Percentiles rank a stretch among this genome's conserved stretches.
phyloP scores from a whole-genome alignment of 92 coral and sea anemone species.

The Bergia sp. region DNA sequence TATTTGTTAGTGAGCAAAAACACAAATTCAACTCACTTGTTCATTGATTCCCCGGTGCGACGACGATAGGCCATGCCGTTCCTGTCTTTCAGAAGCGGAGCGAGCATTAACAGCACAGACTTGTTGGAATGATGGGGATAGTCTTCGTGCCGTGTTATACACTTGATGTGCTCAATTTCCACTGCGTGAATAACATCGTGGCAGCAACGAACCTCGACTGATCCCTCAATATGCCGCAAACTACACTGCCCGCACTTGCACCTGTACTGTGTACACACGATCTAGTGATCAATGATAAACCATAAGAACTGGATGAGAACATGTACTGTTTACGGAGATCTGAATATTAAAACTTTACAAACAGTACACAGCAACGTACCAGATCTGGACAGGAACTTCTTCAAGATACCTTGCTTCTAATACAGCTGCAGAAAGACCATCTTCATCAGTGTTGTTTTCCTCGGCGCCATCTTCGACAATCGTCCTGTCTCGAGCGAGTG shows the following conservation, averaged over 20 bases:
- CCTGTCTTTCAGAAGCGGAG: conserved; percentile 12
- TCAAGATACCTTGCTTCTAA: neutral
- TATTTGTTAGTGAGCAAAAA: neutral
- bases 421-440: neutral
- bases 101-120: conserved; percentile 14
- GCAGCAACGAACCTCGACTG: conserved; percentile 6
- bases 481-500: conserved; percentile 3
- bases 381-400: neutral
- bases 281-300: too few species aligned
- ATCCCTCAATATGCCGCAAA: conserved; percentile 5
- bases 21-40: neutral
- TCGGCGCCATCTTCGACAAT: neutral
- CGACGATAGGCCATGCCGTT: conserved; percentile 1
- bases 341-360: conserved; percentile 3
- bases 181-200: neutral
- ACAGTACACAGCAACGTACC: conserved; percentile 6
- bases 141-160: conserved; percentile 13
- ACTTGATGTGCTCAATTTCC: conserved; percentile 1
- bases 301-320: too few species aligned
- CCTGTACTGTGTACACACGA: neutral
- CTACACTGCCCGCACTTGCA: neutral
- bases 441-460: neutral
- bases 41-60: conserved; percentile 19
- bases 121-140: conserved; percentile 1
- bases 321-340: neutral